phyloP scores from a whole-genome alignment of 2,888 invertebrate genomes.

The Volucella bombylans region DNA sequence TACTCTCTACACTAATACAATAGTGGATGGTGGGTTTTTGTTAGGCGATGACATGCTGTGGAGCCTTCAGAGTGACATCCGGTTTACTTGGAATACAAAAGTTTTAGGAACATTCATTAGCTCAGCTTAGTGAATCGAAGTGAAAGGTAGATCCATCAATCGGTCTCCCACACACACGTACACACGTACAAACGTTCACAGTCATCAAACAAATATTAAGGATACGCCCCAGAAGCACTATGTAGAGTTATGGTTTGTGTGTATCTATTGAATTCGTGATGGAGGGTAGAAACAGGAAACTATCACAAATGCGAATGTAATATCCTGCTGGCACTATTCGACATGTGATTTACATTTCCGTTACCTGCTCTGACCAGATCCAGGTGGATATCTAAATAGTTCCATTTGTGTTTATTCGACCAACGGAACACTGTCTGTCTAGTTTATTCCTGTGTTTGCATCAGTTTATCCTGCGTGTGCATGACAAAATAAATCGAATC shows the following conservation, averaged over 20 bases:
- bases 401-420: background rate
- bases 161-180: background rate
- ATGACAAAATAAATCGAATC: too few species aligned
- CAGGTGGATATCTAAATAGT: background rate
- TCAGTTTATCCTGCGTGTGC: too few species aligned
- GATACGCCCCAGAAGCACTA: background rate
- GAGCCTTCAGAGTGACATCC: background rate
- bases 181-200: too few species aligned
- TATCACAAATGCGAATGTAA: slow-evolving; percentile 22
- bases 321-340: slow-evolving; percentile 22
- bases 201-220: slow-evolving; percentile 13
- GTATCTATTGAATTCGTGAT: background rate
- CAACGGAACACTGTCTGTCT: too few species aligned
- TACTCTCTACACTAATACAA: too few species aligned
- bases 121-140: background rate
- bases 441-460: too few species aligned
- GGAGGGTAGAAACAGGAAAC: slow-evolving; percentile 2
- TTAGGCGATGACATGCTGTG: background rate
- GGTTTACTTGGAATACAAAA: slow-evolving; percentile 2
- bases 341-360: slow-evolving; percentile 40
- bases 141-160: slow-evolving; percentile 5
- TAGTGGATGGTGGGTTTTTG: background rate
- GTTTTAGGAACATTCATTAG: slow-evolving; percentile 25
- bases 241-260: background rate
- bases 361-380: background rate